phyloP scores from a whole-genome alignment of 2,797 vertebrate genomes.

The Poecilia picta region DNA sequence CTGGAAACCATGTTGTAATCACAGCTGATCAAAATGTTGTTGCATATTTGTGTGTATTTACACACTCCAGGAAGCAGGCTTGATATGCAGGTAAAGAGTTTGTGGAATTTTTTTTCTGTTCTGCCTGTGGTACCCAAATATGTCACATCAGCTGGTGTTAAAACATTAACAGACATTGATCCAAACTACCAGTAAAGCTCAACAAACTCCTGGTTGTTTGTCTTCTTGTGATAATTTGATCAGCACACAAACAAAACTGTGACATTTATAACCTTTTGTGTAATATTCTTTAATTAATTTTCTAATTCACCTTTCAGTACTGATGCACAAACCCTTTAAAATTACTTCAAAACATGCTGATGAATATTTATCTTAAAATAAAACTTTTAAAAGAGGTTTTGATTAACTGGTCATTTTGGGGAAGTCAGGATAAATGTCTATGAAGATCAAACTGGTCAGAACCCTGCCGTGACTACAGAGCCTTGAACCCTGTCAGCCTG shows the following conservation, averaged over 20 bases:
- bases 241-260: not conserved
- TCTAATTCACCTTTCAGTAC: not conserved
- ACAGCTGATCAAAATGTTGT: not conserved
- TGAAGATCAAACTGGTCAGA: not conserved
- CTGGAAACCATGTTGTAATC: not conserved
- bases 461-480: not conserved
- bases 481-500: not conserved
- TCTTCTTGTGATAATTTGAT: not conserved
- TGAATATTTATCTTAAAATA: not conserved
- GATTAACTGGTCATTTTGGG: not conserved
- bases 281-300: not conserved
- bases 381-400: not conserved
- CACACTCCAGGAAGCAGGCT: not conserved
- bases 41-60: not conserved
- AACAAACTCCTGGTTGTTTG: not conserved
- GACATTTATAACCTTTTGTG: not conserved
- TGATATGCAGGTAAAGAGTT: not conserved
- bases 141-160: not conserved
- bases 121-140: not conserved
- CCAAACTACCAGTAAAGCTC: not conserved
- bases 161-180: not conserved
- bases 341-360: not conserved
- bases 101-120: not conserved
- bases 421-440: not conserved
- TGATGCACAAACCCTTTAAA: not conserved